These are phyloP conservation scores for Dipodomys ordii DNA, from an alignment of 2,113 vertebrate species.

Conservation along the genomic window DNA sequence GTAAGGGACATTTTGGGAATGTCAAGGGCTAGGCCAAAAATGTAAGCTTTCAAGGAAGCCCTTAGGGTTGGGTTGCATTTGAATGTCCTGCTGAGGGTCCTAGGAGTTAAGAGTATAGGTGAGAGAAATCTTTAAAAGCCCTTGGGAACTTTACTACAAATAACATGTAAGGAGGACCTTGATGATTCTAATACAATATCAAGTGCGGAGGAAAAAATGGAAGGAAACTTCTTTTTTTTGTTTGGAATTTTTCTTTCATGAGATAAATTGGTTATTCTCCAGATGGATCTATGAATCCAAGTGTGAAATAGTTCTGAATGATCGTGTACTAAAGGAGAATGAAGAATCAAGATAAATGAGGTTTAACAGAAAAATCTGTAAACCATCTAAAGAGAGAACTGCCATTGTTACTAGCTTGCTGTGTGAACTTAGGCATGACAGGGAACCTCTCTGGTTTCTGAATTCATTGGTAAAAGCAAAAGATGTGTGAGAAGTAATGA, in stretches of 20 bases:
- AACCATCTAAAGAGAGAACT: not conserved
- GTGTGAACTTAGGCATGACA: not conserved
- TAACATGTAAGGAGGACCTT: not conserved
- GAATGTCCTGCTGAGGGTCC: not conserved
- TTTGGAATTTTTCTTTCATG: not conserved
- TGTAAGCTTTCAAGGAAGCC: not conserved
- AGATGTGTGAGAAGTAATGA: not conserved
- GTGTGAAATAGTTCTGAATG: not conserved
- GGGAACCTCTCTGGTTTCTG: not conserved
- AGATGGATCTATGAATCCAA: not conserved
- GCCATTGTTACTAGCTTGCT: not conserved
- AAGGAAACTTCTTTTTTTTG: not conserved
- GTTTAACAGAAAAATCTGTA: not conserved
- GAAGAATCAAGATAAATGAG: not conserved
- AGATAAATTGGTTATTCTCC: slow-evolving; percentile 1
- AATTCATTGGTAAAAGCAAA: not conserved
- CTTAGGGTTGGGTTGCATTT: not conserved
- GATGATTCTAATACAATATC: not conserved
- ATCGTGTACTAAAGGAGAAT: not conserved
- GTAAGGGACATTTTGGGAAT: not conserved
- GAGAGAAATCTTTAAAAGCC: not conserved
- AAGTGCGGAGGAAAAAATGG: not conserved
- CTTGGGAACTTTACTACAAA: not conserved
- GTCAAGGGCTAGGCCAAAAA: not conserved
- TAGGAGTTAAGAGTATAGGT: not conserved